These are phyloP conservation scores for Indri indri DNA, from an alignment of 2,113 vertebrate species.

Conservation along the genomic window DNA sequence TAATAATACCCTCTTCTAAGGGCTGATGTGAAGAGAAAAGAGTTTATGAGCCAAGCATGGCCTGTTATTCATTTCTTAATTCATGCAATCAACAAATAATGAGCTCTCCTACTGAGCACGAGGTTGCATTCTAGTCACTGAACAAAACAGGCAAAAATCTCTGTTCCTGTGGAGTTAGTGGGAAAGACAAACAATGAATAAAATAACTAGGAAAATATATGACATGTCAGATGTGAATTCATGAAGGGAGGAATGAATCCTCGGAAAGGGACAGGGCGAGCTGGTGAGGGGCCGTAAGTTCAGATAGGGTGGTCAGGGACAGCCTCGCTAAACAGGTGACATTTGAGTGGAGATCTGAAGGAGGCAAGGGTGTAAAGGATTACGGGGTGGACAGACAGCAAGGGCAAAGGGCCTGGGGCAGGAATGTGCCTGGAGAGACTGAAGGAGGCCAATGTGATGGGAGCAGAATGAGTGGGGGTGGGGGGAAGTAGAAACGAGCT, in stretches of 20 bases:
- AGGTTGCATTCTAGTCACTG: neutral
- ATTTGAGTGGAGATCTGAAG: neutral
- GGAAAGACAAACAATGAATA: neutral
- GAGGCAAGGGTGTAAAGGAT: neutral
- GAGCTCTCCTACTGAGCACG: neutral
- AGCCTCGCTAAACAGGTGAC: neutral
- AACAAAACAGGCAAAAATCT: neutral
- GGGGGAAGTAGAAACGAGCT: neutral
- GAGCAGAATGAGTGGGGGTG: rapidly evolving
- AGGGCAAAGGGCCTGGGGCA: neutral
- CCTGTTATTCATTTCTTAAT: neutral
- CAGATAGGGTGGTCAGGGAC: neutral
- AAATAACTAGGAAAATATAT: neutral
- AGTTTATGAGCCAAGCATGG: neutral
- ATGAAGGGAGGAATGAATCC: neutral
- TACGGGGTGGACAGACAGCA: neutral
- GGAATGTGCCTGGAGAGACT: neutral
- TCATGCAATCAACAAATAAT: neutral
- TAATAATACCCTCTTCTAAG: neutral
- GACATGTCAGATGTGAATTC: too few species aligned
- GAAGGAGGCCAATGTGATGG: neutral
- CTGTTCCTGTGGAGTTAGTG: neutral
- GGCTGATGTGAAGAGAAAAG: neutral
- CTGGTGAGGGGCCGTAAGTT: neutral
- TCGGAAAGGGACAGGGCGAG: neutral